Evolutionary conservation across 2,797 vertebrate genomes (phyloP), one percentile per base, ranked within the genome.

Genomic region (Scolopax bukidnonensis): DNA sequence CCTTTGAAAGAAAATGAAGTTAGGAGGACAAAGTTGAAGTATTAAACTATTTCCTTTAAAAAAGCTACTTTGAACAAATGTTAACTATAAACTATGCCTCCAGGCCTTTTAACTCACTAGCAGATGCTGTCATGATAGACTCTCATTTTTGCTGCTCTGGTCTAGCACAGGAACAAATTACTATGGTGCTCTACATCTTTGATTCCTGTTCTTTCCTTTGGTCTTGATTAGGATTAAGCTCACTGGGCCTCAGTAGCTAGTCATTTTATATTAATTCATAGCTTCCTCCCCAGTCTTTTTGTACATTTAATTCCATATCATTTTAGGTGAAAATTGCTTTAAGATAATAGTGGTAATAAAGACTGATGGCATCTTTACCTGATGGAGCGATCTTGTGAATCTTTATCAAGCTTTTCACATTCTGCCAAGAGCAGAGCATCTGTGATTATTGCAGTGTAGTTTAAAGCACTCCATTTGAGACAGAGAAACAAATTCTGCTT

Each of bases 361-460:
- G 84, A 88, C 83, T 78, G 73, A 79, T 88, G 69, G 51, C 2
- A 0, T 92, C 85, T 96, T 96, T 96, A 93, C 64, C 73, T 91
- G 95, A 86, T 90, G 76, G 74, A 90, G 89, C 84, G 86, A 48
- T 95, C 95, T 94, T 63, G 50, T 86, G 80, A 90, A 82, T 93
- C 57, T 87, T 6, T 56, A 78, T 84, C 80, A 84, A 95, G 94
- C 41, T 92, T 93, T 87, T 78, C 51, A 81, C 67, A 91, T 94
- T 92, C 89, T 93, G 94, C 95, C 94, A 84, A 86, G 91, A 97
- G 93, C 93, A 94, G 87, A 95, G 89, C 93, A 95, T 92, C 96
- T 97, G 95, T 96, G 95, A 88, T 88, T 81, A 60, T 88, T 78
- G 70, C 73, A 78, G 33, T 16, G 21, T n/a, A 56, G 84, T 95